These are phyloP conservation scores for Euwallacea fornicatus DNA, from an alignment of 1,140 invertebrate genomes.

Conservation along the genomic window DNA sequence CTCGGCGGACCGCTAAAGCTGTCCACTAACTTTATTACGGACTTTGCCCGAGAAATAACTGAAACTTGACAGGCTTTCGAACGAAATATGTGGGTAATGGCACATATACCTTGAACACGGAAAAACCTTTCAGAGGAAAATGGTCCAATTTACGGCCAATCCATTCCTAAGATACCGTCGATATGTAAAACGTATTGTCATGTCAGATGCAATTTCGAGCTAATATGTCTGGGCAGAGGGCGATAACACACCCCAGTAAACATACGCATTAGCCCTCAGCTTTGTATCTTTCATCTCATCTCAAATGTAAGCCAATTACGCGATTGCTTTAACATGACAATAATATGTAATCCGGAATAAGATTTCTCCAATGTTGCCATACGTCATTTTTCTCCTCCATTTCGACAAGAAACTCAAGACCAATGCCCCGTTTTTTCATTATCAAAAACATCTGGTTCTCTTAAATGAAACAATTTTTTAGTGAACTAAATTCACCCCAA, in stretches of 20 bases:
- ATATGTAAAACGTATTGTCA: constrained; percentile 31
- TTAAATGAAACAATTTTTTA: background rate
- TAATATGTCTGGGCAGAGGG: constrained; percentile 31
- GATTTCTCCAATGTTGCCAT: background rate
- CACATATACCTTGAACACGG: too few species aligned
- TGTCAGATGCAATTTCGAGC: constrained; percentile 35
- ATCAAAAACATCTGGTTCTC: background rate
- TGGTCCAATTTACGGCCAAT: too few species aligned
- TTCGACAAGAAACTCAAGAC: too few species aligned
- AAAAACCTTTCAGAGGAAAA: too few species aligned
- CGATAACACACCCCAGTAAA: constrained; percentile 27
- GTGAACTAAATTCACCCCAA: background rate
- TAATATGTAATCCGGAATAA: background rate
- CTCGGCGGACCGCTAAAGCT: constrained; percentile 51
- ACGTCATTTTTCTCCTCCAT: too few species aligned
- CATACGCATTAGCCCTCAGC: constrained; percentile 16
- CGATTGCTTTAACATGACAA: constrained; percentile 28
- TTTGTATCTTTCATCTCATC: constrained; percentile 34
- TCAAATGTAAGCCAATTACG: constrained; percentile 33
- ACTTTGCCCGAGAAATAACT: constrained; percentile 40
- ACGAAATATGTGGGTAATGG: constrained; percentile 9
- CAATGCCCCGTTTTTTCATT: background rate
- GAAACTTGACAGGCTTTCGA: constrained; percentile 12
- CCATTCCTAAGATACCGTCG: too few species aligned
- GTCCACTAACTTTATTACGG: constrained; percentile 53